Evolutionary conservation across 2,888 invertebrate genomes (phyloP), one percentile per base, ranked within the genome.

Genomic region (Luperina nickerlii): DNA sequence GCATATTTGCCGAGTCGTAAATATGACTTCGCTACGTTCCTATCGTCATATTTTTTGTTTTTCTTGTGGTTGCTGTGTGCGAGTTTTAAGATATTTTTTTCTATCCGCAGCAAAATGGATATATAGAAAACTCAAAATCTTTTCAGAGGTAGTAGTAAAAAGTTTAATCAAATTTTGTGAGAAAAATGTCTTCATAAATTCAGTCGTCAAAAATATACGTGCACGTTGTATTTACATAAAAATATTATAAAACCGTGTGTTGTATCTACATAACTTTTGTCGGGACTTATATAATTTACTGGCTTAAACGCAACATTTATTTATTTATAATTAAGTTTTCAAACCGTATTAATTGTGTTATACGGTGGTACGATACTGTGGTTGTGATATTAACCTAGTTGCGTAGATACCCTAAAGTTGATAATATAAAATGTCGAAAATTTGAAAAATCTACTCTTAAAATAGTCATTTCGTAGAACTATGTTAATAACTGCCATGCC

Each of bases 151-250:
- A 62, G 62, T 67, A 62, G 51, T 74, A 74, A 74, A 71, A 74
- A 68, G 57, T 60, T 74, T 57, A 79, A 83, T 84, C 71, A 79
- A 24, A 38, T 57, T 79, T 73, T 32, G 38, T 57, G 18, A 24
- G 15, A 68, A 63, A 82, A 48, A 38, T 48, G 1, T 67, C 48
- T 84, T 79, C 63, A 83, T 83, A 83, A 75, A 79, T 79, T 42
- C 57, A 45, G 68, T 74, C 79, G 68, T 74, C 60, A 79, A 83
- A 74, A 83, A 84, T 71, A 62, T 67, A 78, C 45, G 24, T 45
- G 60, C 68, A 18, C 68, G 67, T 15, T 69, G 42, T 78, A 78
- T 73, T 70, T 45, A 70, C 62, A 38, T 76, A 71, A 71, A 71
- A 71, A 76, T 66, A 65, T 32, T 69, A 45, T 60, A 57, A 73